Evolutionary conservation across 2,113 vertebrate species (phyloP).

Genomic region (Syngnathus floridae): DNA sequence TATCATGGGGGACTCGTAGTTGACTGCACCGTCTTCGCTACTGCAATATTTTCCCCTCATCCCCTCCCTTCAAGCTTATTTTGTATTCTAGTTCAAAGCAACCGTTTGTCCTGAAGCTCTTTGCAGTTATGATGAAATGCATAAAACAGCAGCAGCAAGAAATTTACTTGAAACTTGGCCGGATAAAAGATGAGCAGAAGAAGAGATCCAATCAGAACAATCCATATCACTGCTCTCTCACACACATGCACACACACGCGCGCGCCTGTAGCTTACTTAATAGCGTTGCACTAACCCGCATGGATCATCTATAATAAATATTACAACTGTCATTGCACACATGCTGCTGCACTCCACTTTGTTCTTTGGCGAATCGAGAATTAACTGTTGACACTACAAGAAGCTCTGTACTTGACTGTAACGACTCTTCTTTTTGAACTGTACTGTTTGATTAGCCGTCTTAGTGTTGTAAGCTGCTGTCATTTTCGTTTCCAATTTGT

Average conservation of each 20-base stretch:
- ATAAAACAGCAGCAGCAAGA: background rate
- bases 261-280: constrained; percentile 13
- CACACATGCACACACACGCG: background rate
- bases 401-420: constrained; percentile 12
- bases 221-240: constrained; percentile 1
- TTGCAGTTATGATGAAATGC: background rate
- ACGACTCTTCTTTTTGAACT: background rate
- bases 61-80: background rate
- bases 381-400: constrained; percentile 22
- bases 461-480: constrained; percentile 17
- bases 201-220: constrained; percentile 38
- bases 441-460: background rate
- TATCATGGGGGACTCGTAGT: background rate
- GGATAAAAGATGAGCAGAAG: constrained; percentile 29
- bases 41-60: background rate
- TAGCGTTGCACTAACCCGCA: constrained; percentile 42
- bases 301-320: constrained; percentile 39
- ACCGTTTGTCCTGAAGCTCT: background rate
- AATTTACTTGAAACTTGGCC: background rate
- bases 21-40: background rate
- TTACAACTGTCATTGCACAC: constrained; percentile 19
- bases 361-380: background rate
- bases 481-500: constrained; percentile 25
- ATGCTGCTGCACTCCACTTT: constrained; percentile 21
- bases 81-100: background rate